These are phyloP conservation scores for Mus spretus DNA, from an alignment of 2,797 vertebrate genomes.

Conservation along the genomic window DNA sequence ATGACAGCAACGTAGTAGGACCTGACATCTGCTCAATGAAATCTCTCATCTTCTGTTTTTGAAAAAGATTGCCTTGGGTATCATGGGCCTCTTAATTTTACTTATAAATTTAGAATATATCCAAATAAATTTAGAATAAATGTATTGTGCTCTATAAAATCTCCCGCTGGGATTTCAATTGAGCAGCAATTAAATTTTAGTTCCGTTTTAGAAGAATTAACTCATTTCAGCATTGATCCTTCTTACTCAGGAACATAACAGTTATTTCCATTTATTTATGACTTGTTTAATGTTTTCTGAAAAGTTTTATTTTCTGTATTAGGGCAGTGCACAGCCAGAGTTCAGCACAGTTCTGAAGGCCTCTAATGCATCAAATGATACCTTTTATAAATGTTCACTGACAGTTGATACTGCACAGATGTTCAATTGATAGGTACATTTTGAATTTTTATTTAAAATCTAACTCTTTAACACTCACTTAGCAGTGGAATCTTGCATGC, in stretches of 20 bases:
- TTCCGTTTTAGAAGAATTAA: conserved; percentile 35
- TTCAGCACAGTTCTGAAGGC: not conserved
- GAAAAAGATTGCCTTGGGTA: conserved; percentile 45
- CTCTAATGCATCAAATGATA: not conserved
- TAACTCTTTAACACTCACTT: not conserved
- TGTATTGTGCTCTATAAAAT: conserved; percentile 44
- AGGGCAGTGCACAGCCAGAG: not conserved
- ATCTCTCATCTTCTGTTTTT: conserved; percentile 29
- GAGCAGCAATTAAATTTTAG: conserved; percentile 63
- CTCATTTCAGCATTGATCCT: not conserved
- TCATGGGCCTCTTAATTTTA: conserved; percentile 37
- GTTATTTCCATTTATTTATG: conserved; percentile 60
- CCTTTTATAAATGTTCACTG: not conserved
- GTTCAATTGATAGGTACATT: not conserved
- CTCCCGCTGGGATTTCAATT: conserved; percentile 63
- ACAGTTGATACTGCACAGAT: not conserved
- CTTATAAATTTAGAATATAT: conserved; percentile 65
- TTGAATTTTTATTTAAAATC: not conserved
- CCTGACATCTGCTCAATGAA: conserved; percentile 29
- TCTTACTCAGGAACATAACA: conserved; percentile 1
- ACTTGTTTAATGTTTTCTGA: conserved; percentile 26
- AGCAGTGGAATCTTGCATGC: not conserved
- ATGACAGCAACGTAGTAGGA: conserved; percentile 41
- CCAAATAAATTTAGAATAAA: conserved; percentile 65
- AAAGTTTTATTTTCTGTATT: conserved; percentile 15